phyloP scores from a whole-genome alignment of 2,888 invertebrate species.

The Cephus pulcher region DNA sequence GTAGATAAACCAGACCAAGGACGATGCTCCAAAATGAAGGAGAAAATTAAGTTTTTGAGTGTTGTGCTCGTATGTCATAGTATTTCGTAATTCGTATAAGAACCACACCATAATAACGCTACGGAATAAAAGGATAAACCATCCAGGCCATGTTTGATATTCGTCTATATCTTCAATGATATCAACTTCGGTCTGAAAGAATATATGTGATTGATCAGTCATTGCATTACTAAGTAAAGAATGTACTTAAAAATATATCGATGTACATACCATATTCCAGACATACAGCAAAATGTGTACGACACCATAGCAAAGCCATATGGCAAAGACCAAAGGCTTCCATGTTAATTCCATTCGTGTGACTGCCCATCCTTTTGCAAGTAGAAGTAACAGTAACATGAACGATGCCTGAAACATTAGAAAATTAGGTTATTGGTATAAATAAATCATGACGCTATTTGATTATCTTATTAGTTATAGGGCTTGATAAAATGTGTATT shows the following conservation, averaged over 20 bases:
- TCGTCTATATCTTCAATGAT: slow-evolving; percentile 96
- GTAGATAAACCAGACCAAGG: slow-evolving; percentile 98
- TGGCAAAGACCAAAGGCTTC: slow-evolving; percentile 84
- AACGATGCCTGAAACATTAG: slow-evolving; percentile 80
- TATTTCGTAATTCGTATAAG: slow-evolving; percentile 79
- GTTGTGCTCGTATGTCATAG: slow-evolving; percentile 85
- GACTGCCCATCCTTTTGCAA: slow-evolving; percentile 98
- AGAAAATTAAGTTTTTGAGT: slow-evolving; percentile 91
- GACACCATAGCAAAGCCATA: slow-evolving; percentile 93
- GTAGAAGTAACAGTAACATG: slow-evolving; percentile 89
- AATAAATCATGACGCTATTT: slow-evolving; percentile 15
- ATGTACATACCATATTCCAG: slow-evolving; percentile 91
- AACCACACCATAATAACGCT: slow-evolving; percentile 92
- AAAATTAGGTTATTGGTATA: background rate
- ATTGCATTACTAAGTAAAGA: background rate
- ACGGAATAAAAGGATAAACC: slow-evolving; percentile 89
- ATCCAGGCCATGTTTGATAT: slow-evolving; percentile 98
- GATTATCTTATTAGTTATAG: slow-evolving; percentile 1
- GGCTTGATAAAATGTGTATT: background rate
- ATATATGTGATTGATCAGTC: slow-evolving; percentile 13
- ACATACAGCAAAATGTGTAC: slow-evolving; percentile 93
- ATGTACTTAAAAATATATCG: background rate
- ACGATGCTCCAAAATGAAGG: slow-evolving; percentile 96
- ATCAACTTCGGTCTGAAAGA: slow-evolving; percentile 90
- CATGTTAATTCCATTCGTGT: slow-evolving; percentile 89